phyloP scores from a whole-genome alignment of 2,113 vertebrate species.

The Rattus rattus region DNA sequence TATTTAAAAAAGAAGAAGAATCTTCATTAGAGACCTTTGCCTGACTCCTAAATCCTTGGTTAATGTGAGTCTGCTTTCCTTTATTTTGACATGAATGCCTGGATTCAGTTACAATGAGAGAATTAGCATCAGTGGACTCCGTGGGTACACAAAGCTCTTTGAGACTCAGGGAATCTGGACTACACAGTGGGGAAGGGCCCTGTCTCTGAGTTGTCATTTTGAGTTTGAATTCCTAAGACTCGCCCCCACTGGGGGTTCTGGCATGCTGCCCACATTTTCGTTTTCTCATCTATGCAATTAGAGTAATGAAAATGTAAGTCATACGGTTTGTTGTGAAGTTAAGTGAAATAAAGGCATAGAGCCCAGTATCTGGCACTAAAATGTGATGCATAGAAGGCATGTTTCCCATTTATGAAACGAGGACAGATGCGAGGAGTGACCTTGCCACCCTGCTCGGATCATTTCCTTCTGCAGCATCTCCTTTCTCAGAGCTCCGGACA shows the following conservation, averaged over 20 bases:
- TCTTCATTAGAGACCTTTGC: slow-evolving; percentile 42
- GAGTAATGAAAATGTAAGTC: background rate
- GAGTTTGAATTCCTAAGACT: slow-evolving; percentile 16
- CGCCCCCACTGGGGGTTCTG: background rate
- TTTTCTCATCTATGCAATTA: background rate
- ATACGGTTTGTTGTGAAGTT: background rate
- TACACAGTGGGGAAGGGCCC: background rate
- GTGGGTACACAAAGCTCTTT: background rate
- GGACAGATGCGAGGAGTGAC: background rate
- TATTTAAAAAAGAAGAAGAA: slow-evolving; percentile 2
- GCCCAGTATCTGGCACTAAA: background rate
- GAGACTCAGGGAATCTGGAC: background rate
- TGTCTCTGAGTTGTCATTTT: background rate
- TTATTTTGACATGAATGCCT: background rate
- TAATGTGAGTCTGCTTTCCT: background rate
- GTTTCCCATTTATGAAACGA: background rate
- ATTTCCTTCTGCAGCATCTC: slow-evolving; percentile 26
- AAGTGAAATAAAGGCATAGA: slow-evolving; percentile 27
- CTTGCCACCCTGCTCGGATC: background rate
- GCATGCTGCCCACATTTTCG: background rate
- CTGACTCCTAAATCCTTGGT: slow-evolving; percentile 24
- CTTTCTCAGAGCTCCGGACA: background rate
- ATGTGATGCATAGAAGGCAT: background rate
- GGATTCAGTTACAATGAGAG: background rate
- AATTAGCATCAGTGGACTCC: background rate